Percentiles rank a stretch among this genome's conserved stretches.
phyloP scores from a whole-genome alignment of 2,113 vertebrate species.

The Centrocercus urophasianus region DNA sequence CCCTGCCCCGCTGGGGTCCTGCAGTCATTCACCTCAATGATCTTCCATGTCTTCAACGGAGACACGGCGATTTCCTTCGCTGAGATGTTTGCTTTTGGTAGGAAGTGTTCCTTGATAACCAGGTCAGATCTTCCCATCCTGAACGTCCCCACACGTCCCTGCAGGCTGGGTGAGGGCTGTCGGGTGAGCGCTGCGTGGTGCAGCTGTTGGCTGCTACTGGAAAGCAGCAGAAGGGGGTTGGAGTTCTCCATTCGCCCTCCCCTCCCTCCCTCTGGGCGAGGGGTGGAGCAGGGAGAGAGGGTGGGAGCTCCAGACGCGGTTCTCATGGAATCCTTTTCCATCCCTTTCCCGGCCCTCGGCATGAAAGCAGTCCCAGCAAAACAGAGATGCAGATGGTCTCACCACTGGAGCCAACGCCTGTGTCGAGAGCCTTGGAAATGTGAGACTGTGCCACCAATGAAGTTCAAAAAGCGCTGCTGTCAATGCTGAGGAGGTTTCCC shows the following conservation, averaged over 20 bases:
- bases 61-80: not conserved
- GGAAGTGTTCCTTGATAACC: not conserved
- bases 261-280: not conserved
- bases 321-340: slow-evolving; percentile 9
- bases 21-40: not conserved
- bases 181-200: not conserved
- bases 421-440: slow-evolving; percentile 57
- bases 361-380: slow-evolving; percentile 52
- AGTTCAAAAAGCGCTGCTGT: slow-evolving; percentile 36
- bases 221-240: not conserved
- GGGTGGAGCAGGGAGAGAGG: not conserved
- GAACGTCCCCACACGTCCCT: not conserved
- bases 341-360: not conserved
- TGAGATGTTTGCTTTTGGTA: not conserved
- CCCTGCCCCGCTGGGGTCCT: not conserved
- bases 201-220: not conserved
- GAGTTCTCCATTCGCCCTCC: not conserved
- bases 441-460: slow-evolving; percentile 51
- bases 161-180: not conserved
- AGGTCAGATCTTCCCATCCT: not conserved
- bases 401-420: slow-evolving; percentile 30
- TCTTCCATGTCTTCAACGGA: not conserved
- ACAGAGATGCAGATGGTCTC: slow-evolving; percentile 44
- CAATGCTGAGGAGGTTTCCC: not conserved
- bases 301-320: not conserved